Conservation (phyloP, 2,113 vertebrate genomes). For the Gila orcuttii region DNA sequence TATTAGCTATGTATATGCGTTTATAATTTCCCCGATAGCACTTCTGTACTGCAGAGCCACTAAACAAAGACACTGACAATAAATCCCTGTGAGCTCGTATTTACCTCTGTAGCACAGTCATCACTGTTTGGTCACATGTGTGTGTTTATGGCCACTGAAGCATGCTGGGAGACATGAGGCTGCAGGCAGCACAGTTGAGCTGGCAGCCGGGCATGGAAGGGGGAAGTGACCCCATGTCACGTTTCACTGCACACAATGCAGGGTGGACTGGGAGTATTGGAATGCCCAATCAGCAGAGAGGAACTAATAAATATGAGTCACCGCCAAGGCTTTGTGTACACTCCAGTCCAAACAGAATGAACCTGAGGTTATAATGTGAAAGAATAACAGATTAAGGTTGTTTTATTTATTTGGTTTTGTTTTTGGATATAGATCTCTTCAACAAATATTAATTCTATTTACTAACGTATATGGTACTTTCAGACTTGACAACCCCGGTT, state of each 20-base stretch:
- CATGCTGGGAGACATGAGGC: slow-evolving; percentile 55
- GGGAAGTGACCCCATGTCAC: slow-evolving; percentile 42
- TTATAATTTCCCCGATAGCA: background rate
- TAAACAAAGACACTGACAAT: slow-evolving; percentile 8
- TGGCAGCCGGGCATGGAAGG: slow-evolving; percentile 36
- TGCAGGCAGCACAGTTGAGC: slow-evolving; percentile 35
- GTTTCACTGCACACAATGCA: slow-evolving; percentile 30
- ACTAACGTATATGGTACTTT: background rate
- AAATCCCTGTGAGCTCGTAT: background rate
- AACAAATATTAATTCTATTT: background rate
- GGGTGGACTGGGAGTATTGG: slow-evolving; percentile 16
- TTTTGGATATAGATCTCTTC: background rate
- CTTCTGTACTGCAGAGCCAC: background rate
- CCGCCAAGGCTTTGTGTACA: background rate
- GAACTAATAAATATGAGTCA: slow-evolving; percentile 40
- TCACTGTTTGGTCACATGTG: slow-evolving; percentile 52
- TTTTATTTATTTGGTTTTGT: background rate
- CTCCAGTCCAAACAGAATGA: background rate
- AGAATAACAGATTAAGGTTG: background rate
- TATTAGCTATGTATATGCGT: background rate
- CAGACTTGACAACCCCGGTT: background rate
- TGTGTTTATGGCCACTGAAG: slow-evolving; percentile 53
- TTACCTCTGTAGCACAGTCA: slow-evolving; percentile 23
- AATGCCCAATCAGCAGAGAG: slow-evolving; percentile 36
- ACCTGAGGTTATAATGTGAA: background rate